Evolutionary conservation across 2,888 invertebrate species (phyloP).

Genomic region (Rhodophaea formosa): DNA sequence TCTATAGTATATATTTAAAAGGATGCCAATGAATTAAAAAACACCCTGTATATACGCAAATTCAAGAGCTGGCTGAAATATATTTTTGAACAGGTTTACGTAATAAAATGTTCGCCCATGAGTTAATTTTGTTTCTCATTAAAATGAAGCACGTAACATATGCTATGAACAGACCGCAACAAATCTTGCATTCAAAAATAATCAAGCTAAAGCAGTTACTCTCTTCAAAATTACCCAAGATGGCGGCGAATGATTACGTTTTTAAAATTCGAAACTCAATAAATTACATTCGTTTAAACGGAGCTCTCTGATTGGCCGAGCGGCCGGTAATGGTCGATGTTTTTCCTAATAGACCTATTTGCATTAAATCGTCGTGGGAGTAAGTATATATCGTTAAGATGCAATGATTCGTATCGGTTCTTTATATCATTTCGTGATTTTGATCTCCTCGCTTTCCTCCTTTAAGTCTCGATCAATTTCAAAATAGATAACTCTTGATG

Average conservation of each 20-base stretch:
- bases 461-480: too few species aligned
- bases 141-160: constrained; percentile 40
- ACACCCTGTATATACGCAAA: too few species aligned
- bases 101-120: too few species aligned
- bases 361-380: constrained; percentile 76
- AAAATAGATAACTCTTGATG: too few species aligned
- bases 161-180: constrained; percentile 24
- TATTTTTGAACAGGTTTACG: too few species aligned
- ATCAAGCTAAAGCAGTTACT: constrained; percentile 48
- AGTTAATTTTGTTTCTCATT: neutral
- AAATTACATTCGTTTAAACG: constrained; percentile 67
- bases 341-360: constrained; percentile 74
- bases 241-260: constrained; percentile 61
- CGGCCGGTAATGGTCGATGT: constrained; percentile 58
- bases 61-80: too few species aligned
- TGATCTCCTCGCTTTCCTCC: too few species aligned
- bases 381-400: constrained; percentile 52
- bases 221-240: constrained; percentile 68
- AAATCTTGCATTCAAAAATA: constrained; percentile 13
- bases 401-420: too few species aligned
- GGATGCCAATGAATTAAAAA: too few species aligned
- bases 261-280: constrained; percentile 72
- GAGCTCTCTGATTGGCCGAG: constrained; percentile 56
- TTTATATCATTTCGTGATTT: too few species aligned
- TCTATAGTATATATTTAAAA: too few species aligned